These are phyloP conservation scores for Anableps anableps DNA, from an alignment of 2,797 vertebrate genomes.

Conservation along the genomic window DNA sequence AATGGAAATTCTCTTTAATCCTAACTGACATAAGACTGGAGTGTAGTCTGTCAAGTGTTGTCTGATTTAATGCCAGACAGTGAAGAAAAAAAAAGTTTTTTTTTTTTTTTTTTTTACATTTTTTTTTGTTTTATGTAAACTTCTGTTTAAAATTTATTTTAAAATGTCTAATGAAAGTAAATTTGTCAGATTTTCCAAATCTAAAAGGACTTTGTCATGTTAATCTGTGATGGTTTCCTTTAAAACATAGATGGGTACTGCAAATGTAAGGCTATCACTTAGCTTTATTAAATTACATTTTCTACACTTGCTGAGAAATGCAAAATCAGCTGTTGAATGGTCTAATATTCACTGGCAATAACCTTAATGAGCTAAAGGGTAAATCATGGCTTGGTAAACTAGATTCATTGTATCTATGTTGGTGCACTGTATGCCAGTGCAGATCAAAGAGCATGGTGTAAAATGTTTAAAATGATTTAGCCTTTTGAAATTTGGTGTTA, in stretches of 20 bases:
- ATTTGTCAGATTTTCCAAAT: not conserved
- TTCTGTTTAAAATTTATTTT: not conserved
- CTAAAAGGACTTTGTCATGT: not conserved
- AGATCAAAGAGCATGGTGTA: constrained; percentile 82
- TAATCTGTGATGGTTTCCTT: constrained; percentile 2
- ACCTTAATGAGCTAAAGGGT: constrained; percentile 79
- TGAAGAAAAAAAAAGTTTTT: not conserved
- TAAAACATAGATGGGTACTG: not conserved
- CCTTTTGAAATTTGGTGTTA: constrained; percentile 82
- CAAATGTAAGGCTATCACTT: not conserved
- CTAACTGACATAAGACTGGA: not conserved
- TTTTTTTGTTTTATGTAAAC: not conserved
- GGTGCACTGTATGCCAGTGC: constrained; percentile 59
- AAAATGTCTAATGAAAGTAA: not conserved
- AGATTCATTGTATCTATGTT: constrained; percentile 79
- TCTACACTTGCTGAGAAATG: constrained; percentile 34
- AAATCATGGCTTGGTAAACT: constrained; percentile 73
- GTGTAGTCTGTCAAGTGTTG: not conserved
- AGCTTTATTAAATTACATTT: constrained; percentile 69
- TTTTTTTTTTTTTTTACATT: not conserved
- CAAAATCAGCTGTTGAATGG: constrained; percentile 53
- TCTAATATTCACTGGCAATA: constrained; percentile 79
- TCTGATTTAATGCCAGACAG: not conserved
- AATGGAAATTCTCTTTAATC: not conserved
- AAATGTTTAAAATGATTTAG: constrained; percentile 82